Evolutionary conservation across 64 coral and sea anemone genomes (phyloP), one percentile per base, ranked within the genome.

Genomic region (Porites australiensis): DNA sequence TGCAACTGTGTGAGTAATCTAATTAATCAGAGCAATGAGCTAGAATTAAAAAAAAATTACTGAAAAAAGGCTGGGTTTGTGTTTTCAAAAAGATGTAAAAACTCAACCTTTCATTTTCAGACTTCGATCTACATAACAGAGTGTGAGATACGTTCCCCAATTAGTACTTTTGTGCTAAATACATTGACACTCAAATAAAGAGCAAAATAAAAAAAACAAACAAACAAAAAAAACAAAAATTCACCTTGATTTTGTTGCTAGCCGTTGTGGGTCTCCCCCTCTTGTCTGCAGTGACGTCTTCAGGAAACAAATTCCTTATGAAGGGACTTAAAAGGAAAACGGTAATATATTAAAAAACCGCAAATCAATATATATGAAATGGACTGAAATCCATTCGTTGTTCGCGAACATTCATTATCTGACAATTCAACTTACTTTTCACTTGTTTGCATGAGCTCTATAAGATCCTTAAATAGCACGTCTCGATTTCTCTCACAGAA

Each of bases 401-500:
- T 37, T 37, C 27, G 27, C 27, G 27, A 37, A 37, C 27, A 37
- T 37, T 37, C 7, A 45, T 45, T 13, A 73, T 1, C 18, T 10
- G 18, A 8, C 19, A 47, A 79, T n/a, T 48, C 8, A 47, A 69
- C 94, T 75, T 88, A 99, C 98, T 93, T 99, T 79, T 90, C 83
- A 94, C 94, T 99, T 23, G 91, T 92, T 74, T 99, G 98, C 98
- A 99, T 99, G 15, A 99, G 77, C 62, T 99, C 98, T 76, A 99
- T 99, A 22, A 99, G 83, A 91, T 99, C 98, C 77, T 79, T 96
- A 73, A 99, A 99, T 61, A 99, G 91, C 3, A 99, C 94, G 77
- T 99, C 98, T 16, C 98, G 91, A 82, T 99, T 99, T 88, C 98
- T 93, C 70, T 99, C 98, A 94, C 98, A 99, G 87, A 99, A 99